Conservation (phyloP, 2,797 vertebrate species). For the Lagocephalus sceleratus region DNA sequence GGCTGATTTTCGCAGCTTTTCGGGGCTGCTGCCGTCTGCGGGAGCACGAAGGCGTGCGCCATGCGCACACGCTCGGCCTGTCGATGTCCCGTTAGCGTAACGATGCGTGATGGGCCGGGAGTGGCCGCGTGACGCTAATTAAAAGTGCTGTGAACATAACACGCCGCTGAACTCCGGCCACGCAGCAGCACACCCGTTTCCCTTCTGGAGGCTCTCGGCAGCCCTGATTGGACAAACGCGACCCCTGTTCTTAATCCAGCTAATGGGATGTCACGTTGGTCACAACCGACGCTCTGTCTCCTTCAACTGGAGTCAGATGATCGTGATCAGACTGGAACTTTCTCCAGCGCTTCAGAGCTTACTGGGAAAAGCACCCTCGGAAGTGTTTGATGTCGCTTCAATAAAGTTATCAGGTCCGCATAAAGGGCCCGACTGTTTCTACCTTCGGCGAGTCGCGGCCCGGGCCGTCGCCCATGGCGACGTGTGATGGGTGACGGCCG, state of each 20-base stretch:
- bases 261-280: constrained; percentile 63
- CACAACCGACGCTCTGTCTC: constrained; percentile 53
- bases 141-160: constrained; percentile 70
- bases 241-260: constrained; percentile 53
- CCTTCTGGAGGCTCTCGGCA: constrained; percentile 64
- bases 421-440: constrained; percentile 41
- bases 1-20: constrained; percentile 3
- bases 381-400: neutral
- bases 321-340: constrained; percentile 32
- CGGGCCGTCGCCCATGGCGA: no score
- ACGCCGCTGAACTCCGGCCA: constrained; percentile 65
- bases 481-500: constrained; percentile 15
- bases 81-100: constrained; percentile 75
- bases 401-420: no score
- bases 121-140: constrained; percentile 76
- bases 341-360: constrained; percentile 21
- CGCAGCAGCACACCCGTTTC: constrained; percentile 32
- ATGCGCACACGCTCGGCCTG: constrained; percentile 56
- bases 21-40: neutral
- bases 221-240: constrained; percentile 72
- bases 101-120: constrained; percentile 69
- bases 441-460: no score
- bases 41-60: constrained; percentile 9
- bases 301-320: constrained; percentile 53
- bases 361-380: neutral